These are phyloP conservation scores for Meiosimyza platycephala DNA, from an alignment of 2,888 invertebrate genomes.

Conservation along the genomic window DNA sequence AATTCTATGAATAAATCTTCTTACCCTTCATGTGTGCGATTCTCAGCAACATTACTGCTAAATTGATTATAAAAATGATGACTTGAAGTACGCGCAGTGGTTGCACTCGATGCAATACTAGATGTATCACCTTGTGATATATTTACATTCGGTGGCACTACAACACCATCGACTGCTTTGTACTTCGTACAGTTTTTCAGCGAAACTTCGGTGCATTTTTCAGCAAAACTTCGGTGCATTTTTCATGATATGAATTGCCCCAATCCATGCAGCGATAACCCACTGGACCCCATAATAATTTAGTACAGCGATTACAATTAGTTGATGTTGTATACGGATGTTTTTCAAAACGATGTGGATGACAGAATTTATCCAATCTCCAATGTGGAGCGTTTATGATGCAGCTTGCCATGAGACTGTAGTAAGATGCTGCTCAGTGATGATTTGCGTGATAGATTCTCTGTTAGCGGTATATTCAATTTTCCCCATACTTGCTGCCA, in stretches of 20 bases:
- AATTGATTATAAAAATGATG: slow-evolving; percentile 94
- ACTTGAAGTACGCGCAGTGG: slow-evolving; percentile 78
- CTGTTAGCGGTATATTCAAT: slow-evolving; percentile 81
- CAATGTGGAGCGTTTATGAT: slow-evolving; percentile 88
- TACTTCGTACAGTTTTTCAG: slow-evolving; percentile 88
- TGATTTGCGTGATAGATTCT: slow-evolving; percentile 82
- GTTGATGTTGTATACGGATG: slow-evolving; percentile 88
- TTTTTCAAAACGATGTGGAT: slow-evolving; percentile 85
- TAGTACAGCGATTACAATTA: slow-evolving; percentile 90
- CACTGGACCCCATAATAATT: slow-evolving; percentile 91
- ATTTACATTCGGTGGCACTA: slow-evolving; percentile 70
- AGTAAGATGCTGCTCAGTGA: slow-evolving; percentile 89
- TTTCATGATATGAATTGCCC: slow-evolving; percentile 95
- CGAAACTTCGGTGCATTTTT: slow-evolving; percentile 88
- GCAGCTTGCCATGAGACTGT: slow-evolving; percentile 84
- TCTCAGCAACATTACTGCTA: slow-evolving; percentile 92
- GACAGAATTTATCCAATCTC: slow-evolving; percentile 81
- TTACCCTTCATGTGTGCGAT: slow-evolving; percentile 95
- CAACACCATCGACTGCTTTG: slow-evolving; percentile 72
- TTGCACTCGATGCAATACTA: slow-evolving; percentile 77
- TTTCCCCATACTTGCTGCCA: slow-evolving; percentile 96
- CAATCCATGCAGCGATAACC: slow-evolving; percentile 85
- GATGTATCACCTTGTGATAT: slow-evolving; percentile 76
- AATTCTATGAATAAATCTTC: slow-evolving; percentile 53
- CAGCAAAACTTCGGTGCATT: too few relatives aligned